phyloP scores from a whole-genome alignment of 2,113 vertebrate genomes.

The Esox niger region DNA sequence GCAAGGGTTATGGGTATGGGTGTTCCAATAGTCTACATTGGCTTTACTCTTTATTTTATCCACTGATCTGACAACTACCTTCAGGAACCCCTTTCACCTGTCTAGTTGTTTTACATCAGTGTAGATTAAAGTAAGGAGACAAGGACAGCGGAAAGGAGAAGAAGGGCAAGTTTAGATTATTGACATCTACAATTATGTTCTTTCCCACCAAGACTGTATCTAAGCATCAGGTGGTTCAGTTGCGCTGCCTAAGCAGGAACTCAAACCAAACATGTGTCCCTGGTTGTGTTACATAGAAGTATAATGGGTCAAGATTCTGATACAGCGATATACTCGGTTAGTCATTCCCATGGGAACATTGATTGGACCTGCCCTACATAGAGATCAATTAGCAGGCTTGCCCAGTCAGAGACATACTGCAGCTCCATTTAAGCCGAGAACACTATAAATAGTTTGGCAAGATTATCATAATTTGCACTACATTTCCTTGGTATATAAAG shows the following conservation, averaged over 20 bases:
- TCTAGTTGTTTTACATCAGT: background rate
- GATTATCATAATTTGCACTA: too few species aligned
- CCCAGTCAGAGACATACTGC: conserved; percentile 5
- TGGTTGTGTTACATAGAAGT: background rate
- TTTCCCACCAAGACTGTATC: background rate
- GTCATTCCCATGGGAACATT: conserved; percentile 20
- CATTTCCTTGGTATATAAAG: background rate
- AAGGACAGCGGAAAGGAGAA: background rate
- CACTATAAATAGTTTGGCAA: too few species aligned
- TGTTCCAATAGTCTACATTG: background rate
- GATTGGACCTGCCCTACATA: conserved; percentile 21
- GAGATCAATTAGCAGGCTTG: conserved; percentile 35
- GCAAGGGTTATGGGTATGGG: background rate
- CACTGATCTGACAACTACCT: background rate
- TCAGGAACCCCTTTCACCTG: background rate
- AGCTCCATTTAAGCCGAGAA: conserved; percentile 1
- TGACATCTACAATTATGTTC: background rate
- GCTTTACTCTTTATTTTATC: background rate
- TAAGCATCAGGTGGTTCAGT: background rate
- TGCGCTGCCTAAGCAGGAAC: too few species aligned
- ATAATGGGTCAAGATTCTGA: background rate
- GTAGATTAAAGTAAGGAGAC: background rate
- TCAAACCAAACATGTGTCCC: too few species aligned
- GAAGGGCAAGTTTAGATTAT: background rate
- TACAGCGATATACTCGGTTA: conserved; percentile 19